Percentiles rank a stretch among this genome's conserved stretches.
Conservation (phyloP, 2,113 vertebrate species). For the Etheostoma cragini region DNA sequence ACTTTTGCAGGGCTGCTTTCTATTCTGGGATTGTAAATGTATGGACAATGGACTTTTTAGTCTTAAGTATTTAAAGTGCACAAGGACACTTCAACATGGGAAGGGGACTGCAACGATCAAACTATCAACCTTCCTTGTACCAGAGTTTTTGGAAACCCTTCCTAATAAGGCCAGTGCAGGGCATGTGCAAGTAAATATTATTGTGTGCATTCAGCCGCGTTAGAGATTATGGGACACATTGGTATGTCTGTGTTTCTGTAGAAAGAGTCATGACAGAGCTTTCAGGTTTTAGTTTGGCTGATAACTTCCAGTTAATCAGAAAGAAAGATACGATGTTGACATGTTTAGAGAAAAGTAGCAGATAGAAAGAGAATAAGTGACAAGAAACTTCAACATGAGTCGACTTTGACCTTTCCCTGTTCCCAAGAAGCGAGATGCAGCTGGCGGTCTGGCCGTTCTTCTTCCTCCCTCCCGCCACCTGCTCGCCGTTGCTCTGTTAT, state of each 20-base stretch:
- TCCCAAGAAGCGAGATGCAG: constrained; percentile 8
- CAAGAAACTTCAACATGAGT: constrained; percentile 16
- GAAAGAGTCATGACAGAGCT: constrained; percentile 4
- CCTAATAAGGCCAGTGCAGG: constrained; percentile 43
- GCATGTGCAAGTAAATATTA: constrained; percentile 62
- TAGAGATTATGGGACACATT: constrained; percentile 8
- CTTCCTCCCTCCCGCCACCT: constrained; percentile 43
- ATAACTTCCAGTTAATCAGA: not conserved
- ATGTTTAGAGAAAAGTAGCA: not conserved
- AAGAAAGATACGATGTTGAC: not conserved
- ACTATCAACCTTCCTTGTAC: not conserved
- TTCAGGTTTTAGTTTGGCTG: not conserved
- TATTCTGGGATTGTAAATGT: constrained; percentile 32
- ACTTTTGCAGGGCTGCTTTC: not conserved
- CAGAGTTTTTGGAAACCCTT: constrained; percentile 3
- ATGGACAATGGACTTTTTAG: too few relatives aligned
- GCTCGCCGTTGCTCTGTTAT: constrained; percentile 31
- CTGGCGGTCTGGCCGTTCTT: constrained; percentile 16
- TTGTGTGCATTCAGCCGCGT: constrained; percentile 22
- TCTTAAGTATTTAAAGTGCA: too few relatives aligned
- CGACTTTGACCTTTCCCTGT: constrained; percentile 20
- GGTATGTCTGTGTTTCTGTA: constrained; percentile 5
- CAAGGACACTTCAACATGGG: too few relatives aligned
- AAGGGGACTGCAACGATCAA: too few relatives aligned
- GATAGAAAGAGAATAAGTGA: not conserved